Evolutionary conservation across 2,888 invertebrate species (phyloP), one percentile per base, ranked within the genome.

Genomic region (Xylota sylvarum): DNA sequence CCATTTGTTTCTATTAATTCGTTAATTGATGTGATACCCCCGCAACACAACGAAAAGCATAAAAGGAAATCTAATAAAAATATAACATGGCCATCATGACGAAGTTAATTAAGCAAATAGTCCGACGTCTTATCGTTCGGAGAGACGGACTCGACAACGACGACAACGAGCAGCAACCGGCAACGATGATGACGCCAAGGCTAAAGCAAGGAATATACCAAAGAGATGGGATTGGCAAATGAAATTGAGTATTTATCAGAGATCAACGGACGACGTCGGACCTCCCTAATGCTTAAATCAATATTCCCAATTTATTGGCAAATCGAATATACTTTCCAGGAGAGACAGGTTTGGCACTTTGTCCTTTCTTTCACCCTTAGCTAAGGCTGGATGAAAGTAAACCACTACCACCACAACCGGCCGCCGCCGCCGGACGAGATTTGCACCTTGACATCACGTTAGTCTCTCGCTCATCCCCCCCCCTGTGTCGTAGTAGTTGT

Each of bases 21-120:
- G 65, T 81, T 79, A 85, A 88, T 86, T 86, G 85, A 86, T 82
- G 80, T 80, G 87, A 87, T 87, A 77, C 83, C 84, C 56, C 27
- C 46, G 40, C 46, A 62, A 43, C 32, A 60, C 43, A 74, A 43
- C 30, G n/a, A 46, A 65, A 76, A 14, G 32, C 27, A 69, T 17
- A 77, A 83, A 58, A 37, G 73, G 23, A 78, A 74, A 88, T 88
- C 87, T 78, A 85, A 88, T 88, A 87, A 88, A 88, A 86, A 81
- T 87, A 85, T 88, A 85, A 88, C 82, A 88, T 74, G 79, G 65
- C 87, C 86, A 88, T 88, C 86, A 88, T 76, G 88, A 79, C 79
- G 56, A 83, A 88, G 88, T 88, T 88, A 88, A 88, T 88, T 88
- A 88, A 88, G 88, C 88, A 88, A 88, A 88, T 88, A 88, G 88